A percentile compares a stretch with the other conserved stretches of the same genome.
phyloP scores from a whole-genome alignment of 2,113 vertebrate species.

The Galemys pyrenaicus region DNA sequence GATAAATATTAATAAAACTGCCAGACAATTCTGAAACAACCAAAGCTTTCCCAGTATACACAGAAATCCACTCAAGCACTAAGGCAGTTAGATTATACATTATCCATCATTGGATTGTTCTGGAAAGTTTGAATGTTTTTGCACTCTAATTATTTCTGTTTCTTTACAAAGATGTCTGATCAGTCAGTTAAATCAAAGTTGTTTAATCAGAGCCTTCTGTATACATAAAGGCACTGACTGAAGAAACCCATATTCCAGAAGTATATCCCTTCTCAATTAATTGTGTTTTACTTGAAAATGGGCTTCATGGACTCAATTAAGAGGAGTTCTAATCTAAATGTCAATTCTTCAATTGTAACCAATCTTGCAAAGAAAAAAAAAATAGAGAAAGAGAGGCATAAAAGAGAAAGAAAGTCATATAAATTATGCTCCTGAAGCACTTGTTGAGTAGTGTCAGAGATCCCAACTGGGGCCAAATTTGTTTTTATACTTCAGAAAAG shows the following conservation, averaged over 20 bases:
- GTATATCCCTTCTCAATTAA: not conserved
- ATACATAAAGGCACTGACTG: not conserved
- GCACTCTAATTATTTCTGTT: constrained; percentile 38
- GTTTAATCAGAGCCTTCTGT: not conserved
- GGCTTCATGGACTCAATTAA: not conserved
- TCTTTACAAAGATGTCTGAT: constrained; percentile 1
- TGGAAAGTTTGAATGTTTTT: not conserved
- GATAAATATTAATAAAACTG: constrained; percentile 2
- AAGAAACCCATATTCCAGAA: not conserved
- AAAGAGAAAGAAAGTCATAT: not conserved
- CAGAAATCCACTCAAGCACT: not conserved
- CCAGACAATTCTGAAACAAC: not conserved
- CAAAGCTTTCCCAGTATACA: not conserved
- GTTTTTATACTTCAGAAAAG: not conserved
- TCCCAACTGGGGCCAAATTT: not conserved
- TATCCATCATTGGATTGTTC: not conserved
- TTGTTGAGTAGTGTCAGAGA: not conserved
- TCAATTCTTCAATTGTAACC: not conserved
- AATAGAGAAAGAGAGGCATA: not conserved
- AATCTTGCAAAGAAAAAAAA: not conserved
- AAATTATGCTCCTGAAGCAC: not conserved
- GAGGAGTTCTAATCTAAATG: not conserved
- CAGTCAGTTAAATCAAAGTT: constrained; percentile 6
- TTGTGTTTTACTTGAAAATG: constrained; percentile 56
- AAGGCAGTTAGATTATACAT: not conserved